Base-by-base conservation (phyloP, 2,797 vertebrate genomes). In the Mareca strepera region DNA sequence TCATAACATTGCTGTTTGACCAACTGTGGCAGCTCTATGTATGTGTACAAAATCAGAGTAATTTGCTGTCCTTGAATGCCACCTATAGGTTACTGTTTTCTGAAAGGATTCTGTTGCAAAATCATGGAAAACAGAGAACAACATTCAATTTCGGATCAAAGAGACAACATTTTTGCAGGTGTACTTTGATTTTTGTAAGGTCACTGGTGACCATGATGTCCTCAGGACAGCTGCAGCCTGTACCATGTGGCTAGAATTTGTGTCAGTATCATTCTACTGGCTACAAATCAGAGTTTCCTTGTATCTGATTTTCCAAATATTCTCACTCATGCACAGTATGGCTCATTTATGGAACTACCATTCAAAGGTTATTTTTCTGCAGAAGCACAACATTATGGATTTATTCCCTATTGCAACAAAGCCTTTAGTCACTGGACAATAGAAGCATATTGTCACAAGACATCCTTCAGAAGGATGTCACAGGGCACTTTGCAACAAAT, bases 51-150 rank as follows among this genome's bases (percentile, higher is more conserved):
- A 86, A 75, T 37, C 3, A 2, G n/a, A 82, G 20, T 79, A 94
- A 96, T 91, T 82, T 82, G 35, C 91, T 97, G 26, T 94, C 94
- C 87, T 97, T 95, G 91, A 94, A 97, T 97, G 96, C 95, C 93
- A 96, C 88, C 95, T 96, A 95, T 95, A 92, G 94, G 94, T 92
- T 92, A 95, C 64, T 75, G 39, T 76, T 93, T 73, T 63, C 67
- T 86, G 35, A 95, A 93, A 78, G 55, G 22, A 79, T 62, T 29
- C 22, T 81, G 26, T 70, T 76, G 52, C 44, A 75, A 90, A 95
- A n/a, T 7, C 29, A 53, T 29, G 26, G 35, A 67, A 79, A 29
- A 37, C 46, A 84, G 52, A 88, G 60, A 60, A 79, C 73, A 91
- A 89, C 79, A 66, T 6, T 13, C 6, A 63, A 23, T 37, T 92